Evolutionary conservation across 2,888 invertebrate species (phyloP), one percentile per base, ranked within the genome.

Genomic region (Matsumyia berberina): DNA sequence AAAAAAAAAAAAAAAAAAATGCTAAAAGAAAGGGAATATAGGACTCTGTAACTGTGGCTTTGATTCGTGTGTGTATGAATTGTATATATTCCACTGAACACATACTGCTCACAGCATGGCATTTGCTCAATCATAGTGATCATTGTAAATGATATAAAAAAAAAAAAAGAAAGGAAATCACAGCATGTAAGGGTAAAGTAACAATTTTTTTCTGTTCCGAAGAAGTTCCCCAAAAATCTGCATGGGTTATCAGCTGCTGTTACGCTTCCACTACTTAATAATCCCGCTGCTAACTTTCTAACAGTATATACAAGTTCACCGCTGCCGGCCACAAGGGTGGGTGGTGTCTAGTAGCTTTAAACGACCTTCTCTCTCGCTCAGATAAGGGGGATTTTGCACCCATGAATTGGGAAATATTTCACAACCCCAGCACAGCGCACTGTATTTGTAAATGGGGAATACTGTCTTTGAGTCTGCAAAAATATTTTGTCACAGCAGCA

Each of bases 131-230:
- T 70, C 78, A 74, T 53, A 66, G 64, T 42, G 79, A 79, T 85
- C 85, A 80, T 60, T 76, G 74, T 85, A 76, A 74, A 67, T 85
- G 80, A 76, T 85, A 85, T n/a, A n/a, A n/a, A n/a, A n/a, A n/a
- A n/a, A n/a, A n/a, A n/a, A n/a, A n/a, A n/a, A 80, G 74, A 79
- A 53, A 62, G 37, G 42, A 69, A 60, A 76, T 80, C 80, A 80
- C 85, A 85, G 85, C 74, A 80, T 76, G 80, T 66, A 57, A 11
- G 42, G 37, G 37, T 39, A 39, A 60, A 44, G 70, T 67, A 58
- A 66, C 31, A 17, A 58, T 39, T 64, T 53, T 70, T 53, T 55
- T 57, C 37, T 31, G 29, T 62, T 62, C 51, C 51, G 8, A 55
- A 70, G 33, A 58, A 69, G 12, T 51, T 74, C 9, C n/a, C 24